Evolutionary conservation across 2,113 vertebrate species (phyloP).

Genomic region (Epinephelus fuscoguttatus): DNA sequence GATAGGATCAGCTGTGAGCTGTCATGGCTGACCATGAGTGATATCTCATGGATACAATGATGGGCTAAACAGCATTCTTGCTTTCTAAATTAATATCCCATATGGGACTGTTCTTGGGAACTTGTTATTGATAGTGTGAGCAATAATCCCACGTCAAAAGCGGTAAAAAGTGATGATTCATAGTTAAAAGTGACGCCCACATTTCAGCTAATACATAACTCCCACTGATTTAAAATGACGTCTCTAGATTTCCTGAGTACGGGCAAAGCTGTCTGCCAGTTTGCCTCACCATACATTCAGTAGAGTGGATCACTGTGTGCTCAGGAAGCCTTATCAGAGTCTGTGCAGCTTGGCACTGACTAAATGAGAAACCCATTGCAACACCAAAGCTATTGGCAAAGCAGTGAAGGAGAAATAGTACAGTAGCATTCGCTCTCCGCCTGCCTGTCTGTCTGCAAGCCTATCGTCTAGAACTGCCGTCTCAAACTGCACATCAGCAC

Average conservation of each 20-base stretch:
- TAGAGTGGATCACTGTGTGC: constrained; percentile 66
- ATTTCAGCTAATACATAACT: constrained; percentile 45
- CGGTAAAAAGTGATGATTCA: constrained; percentile 45
- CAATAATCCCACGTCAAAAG: constrained; percentile 41
- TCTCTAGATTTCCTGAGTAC: constrained; percentile 46
- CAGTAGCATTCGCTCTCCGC: constrained; percentile 47
- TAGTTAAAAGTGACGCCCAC: constrained; percentile 36
- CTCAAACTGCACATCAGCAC: constrained; percentile 71
- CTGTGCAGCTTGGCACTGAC: constrained; percentile 70
- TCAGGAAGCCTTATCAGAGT: constrained; percentile 74
- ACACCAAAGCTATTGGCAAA: constrained; percentile 70
- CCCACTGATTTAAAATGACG: constrained; percentile 55
- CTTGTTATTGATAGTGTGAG: constrained; percentile 27
- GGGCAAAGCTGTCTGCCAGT: constrained; percentile 46
- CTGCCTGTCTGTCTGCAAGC: constrained; percentile 49
- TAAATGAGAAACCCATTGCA: constrained; percentile 72
- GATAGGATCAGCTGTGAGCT: constrained; percentile 22
- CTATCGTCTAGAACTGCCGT: constrained; percentile 28
- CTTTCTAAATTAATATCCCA: constrained; percentile 34
- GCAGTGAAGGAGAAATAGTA: constrained; percentile 70
- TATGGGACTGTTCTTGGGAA: constrained; percentile 14
- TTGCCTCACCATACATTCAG: constrained; percentile 55
- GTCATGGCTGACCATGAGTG: constrained; percentile 11
- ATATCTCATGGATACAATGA: constrained; percentile 4
- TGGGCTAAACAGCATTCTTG: constrained; percentile 7